Evolutionary conservation across 2,888 invertebrate genomes (phyloP).

Genomic region (Morpho helenor): DNA sequence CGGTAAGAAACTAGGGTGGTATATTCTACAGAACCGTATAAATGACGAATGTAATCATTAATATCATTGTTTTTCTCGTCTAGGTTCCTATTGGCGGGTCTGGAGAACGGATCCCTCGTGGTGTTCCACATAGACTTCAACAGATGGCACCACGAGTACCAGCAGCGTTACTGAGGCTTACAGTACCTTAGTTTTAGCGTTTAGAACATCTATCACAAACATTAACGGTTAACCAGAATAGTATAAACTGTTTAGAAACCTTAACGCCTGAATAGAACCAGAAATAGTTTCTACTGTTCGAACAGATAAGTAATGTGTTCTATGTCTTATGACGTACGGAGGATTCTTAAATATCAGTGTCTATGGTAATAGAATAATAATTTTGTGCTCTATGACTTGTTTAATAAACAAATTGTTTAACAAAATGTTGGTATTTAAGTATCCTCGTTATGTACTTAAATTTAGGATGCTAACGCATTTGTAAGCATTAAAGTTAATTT

Average conservation of each 20-base stretch:
- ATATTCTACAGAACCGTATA: no score
- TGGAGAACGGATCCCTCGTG: slow-evolving; percentile 98
- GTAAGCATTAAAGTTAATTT: slow-evolving; percentile 15
- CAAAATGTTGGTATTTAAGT: slow-evolving; percentile 13
- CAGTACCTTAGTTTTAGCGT: slow-evolving; percentile 24
- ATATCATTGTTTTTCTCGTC: not conserved
- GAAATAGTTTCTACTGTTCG: no score
- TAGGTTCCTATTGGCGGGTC: slow-evolving; percentile 97
- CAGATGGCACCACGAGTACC: slow-evolving; percentile 97
- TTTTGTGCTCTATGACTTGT: no score
- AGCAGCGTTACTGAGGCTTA: slow-evolving; percentile 89
- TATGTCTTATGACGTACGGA: slow-evolving; percentile 13
- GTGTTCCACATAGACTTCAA: slow-evolving; percentile 99
- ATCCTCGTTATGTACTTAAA: slow-evolving; percentile 8
- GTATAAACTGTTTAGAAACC: not conserved
- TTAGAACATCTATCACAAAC: slow-evolving; percentile 5
- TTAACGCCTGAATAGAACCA: not conserved
- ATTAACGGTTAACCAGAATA: not conserved
- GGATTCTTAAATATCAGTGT: slow-evolving; percentile 14
- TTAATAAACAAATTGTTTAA: not conserved
- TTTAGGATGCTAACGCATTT: slow-evolving; percentile 14
- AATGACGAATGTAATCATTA: no score
- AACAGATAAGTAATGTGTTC: no score
- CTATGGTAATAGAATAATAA: no score
- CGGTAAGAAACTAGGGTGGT: no score